Base-by-base conservation (phyloP, 1,140 invertebrate species). In the Zaprionus africanus region DNA sequence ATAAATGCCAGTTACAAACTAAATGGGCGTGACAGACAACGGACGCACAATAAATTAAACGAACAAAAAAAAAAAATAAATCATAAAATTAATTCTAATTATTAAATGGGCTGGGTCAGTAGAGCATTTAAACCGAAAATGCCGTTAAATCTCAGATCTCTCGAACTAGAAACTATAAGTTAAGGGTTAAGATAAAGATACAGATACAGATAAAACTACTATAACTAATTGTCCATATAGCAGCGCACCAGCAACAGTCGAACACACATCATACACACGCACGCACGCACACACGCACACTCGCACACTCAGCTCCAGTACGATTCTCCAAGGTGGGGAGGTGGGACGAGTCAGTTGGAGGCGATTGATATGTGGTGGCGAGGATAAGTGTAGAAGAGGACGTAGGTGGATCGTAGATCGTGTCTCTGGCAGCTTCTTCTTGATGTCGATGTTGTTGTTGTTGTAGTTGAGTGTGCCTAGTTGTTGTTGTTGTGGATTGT, bases 131-230 rank as follows among this genome's bases (percentile, higher is more conserved):
- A 26, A 68, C 76, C 73, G 59, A 67, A 78, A 78, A 82, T 82
- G 83, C 82, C 56, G 64, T 76, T 65, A 78, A 84, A 84, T 85
- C 82, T 85, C 82, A 85, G 70, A 85, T 85, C 78, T 85, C 82
- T 85, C 82, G 67, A 80, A 65, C 64, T 83, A 72, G 60, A 60
- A 69, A 84, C 79, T 81, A 83, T 71, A 64, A 88, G 78, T 76
- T 82, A 31, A 31, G 31, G 31, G 31, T 31, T 9, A 11, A 31
- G 28, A 31, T 31, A 31, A 9, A 31, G 31, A 31, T 31, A 31
- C 9, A 31, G 31, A 31, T 75, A 74, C 38, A 66, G 61, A 43
- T 73, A 74, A 68, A 72, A 57, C 68, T 69, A 76, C 69, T 79
- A 69, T 70, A 57, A 60, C 38, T 64, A 68, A 56, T 67, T 63